Evolutionary conservation across 2,797 vertebrate species (phyloP).

Genomic region (Sparus aurata): DNA sequence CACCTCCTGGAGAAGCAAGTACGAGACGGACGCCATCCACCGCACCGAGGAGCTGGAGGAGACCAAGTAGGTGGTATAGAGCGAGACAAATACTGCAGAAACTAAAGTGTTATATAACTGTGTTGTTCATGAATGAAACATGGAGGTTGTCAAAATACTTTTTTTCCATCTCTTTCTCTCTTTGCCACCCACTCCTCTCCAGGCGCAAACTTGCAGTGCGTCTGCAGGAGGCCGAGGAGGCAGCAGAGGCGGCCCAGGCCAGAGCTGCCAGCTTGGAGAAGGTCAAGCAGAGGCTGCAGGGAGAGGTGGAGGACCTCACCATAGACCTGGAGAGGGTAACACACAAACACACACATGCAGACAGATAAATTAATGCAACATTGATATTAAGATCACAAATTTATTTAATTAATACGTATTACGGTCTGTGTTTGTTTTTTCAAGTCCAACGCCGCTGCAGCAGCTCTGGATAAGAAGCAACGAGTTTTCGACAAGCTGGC

Average conservation of each 20-base stretch:
- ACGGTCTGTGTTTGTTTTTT: conserved; percentile 9
- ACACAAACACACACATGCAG: not conserved
- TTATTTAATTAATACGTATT: not conserved
- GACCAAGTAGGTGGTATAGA: conserved; percentile 63
- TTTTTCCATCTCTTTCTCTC: conserved; percentile 11
- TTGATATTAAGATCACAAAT: not conserved
- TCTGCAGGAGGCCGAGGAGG: conserved; percentile 85
- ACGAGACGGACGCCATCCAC: conserved; percentile 80
- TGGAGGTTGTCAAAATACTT: not conserved
- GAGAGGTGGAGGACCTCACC: conserved; percentile 84
- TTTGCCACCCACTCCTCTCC: conserved; percentile 25
- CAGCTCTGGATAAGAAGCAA: conserved; percentile 86
- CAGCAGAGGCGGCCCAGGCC: conserved; percentile 78
- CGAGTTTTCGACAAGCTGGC: conserved; percentile 85
- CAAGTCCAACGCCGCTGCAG: conserved; percentile 83
- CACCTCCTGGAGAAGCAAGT: conserved; percentile 84
- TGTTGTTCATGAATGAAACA: not conserved
- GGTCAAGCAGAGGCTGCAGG: conserved; percentile 85
- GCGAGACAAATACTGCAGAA: not conserved
- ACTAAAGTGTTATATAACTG: not conserved
- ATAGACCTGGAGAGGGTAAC: conserved; percentile 83
- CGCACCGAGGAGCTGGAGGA: conserved; percentile 78
- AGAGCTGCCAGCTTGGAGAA: conserved; percentile 82
- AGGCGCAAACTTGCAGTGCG: conserved; percentile 82
- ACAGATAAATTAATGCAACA: not conserved